Evolutionary conservation across 1,140 invertebrate genomes (phyloP), one percentile per base, ranked within the genome.

Genomic region (Micrasema minimum): DNA sequence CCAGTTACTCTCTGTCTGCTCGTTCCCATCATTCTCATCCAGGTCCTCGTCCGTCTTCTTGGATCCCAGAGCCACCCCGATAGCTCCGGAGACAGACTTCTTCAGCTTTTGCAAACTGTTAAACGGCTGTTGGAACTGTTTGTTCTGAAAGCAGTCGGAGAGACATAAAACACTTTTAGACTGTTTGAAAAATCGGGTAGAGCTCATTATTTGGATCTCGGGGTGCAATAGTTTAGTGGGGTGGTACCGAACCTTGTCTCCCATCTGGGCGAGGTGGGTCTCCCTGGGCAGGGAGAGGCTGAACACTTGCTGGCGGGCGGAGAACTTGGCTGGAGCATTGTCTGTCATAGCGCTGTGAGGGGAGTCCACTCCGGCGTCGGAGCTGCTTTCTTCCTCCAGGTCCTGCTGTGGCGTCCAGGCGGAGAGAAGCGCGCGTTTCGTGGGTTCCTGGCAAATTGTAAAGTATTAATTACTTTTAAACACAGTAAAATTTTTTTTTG

Each of bases 341-440:
- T 75, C 73, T 0, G 66, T 72, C 37, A 80, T 76, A 11, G 77
- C 76, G 55, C 76, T 78, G 22, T 77, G 77, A 43, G 78, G 76
- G 1, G 78, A 81, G 50, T 85, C 83, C 2, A 86, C 84, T 1
- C 87, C 88, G 31, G 88, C 90, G 74, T 91, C 90, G 16, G 89
- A 89, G 72, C 90, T 90, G 41, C 82, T 84, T 73, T 83, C 82
- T 20, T 86, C 87, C 72, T 88, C 86, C 9, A 94, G 83, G 79
- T 94, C 93, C 78, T 94, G 92, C 69, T 93, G 92, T 0, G 93
- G 92, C 1, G 92, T 94, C 93, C 92, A 95, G 0, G 89, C 80
- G 4, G 80, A 77, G 6, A 71, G 48, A 3, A 76, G 48, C 2
- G 74, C 72, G 23, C 64, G 45, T 16, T 68, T 72, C 35, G 62